These are phyloP conservation scores for Chaetodon auriga DNA, from an alignment of 2,113 vertebrate genomes.

Conservation along the genomic window DNA sequence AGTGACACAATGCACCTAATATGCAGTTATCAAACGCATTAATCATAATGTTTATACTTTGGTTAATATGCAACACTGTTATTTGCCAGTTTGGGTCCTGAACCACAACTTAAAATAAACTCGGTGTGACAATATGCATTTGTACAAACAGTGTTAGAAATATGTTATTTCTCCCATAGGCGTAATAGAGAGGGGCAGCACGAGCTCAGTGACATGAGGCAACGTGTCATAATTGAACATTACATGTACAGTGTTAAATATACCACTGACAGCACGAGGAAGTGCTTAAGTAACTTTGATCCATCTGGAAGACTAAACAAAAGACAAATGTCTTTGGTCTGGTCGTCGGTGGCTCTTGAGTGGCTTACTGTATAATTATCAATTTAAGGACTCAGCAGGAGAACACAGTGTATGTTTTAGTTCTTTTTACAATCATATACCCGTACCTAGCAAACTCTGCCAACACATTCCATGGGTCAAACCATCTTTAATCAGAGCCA, in stretches of 20 bases:
- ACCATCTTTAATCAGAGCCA: slow-evolving; percentile 49
- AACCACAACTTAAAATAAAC: neutral
- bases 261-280: slow-evolving; percentile 19
- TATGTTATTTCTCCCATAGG: slow-evolving; percentile 1
- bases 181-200: slow-evolving; percentile 3
- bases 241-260: slow-evolving; percentile 20
- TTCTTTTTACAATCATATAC: slow-evolving; percentile 41
- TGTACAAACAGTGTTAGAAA: slow-evolving; percentile 1
- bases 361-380: slow-evolving; percentile 62
- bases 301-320: slow-evolving; percentile 53
- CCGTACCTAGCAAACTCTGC: slow-evolving; percentile 36
- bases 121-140: neutral
- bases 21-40: slow-evolving; percentile 8
- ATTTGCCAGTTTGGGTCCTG: neutral
- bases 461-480: slow-evolving; percentile 58
- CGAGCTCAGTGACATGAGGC: slow-evolving; percentile 2
- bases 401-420: slow-evolving; percentile 38
- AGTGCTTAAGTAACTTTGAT: slow-evolving; percentile 35
- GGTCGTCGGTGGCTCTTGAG: slow-evolving; percentile 37
- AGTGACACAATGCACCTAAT: neutral
- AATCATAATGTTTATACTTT: slow-evolving; percentile 6
- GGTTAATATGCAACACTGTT: slow-evolving; percentile 19
- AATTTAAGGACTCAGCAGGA: slow-evolving; percentile 61
- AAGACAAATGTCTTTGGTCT: slow-evolving; percentile 57
- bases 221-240: slow-evolving; percentile 43